Conservation (phyloP, 2,113 vertebrate species). For the Dendropsophus ebraccatus region DNA sequence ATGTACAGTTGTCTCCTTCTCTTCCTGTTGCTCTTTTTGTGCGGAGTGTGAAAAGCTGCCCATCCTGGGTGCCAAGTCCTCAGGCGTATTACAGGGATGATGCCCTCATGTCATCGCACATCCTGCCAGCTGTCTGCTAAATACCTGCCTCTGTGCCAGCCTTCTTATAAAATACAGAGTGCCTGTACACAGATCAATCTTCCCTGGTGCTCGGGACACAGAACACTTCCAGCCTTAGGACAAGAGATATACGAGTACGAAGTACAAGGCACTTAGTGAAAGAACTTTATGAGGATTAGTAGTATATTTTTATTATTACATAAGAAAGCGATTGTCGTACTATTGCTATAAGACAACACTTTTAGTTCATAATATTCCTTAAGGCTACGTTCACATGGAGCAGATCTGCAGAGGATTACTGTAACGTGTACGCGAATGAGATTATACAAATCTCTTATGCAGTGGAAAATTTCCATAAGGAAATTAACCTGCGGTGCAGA, state of each 20-base stretch:
- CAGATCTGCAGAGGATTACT: too few species aligned
- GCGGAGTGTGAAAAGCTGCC: constrained; percentile 35
- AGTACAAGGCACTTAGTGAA: background rate
- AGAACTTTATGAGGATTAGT: background rate
- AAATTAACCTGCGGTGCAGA: too few species aligned
- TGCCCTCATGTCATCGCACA: constrained; percentile 40
- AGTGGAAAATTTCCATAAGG: too few species aligned
- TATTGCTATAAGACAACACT: background rate
- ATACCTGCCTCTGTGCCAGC: constrained; percentile 41
- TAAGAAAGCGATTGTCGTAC: background rate
- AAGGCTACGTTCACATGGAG: too few species aligned
- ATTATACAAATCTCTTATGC: too few species aligned
- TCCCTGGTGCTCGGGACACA: background rate
- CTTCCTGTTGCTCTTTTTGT: constrained; percentile 36
- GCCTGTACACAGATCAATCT: constrained; percentile 4
- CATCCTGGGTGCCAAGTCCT: constrained; percentile 36
- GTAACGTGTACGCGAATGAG: too few species aligned
- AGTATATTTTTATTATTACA: background rate
- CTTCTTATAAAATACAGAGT: constrained; percentile 15
- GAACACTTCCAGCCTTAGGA: background rate
- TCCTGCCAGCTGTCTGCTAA: constrained; percentile 49
- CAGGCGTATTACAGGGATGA: constrained; percentile 41
- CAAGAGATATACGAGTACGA: background rate
- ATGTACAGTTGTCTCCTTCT: background rate
- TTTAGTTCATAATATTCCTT: too few species aligned